phyloP scores from a whole-genome alignment of 1,140 invertebrate genomes.

The Heliconius hermathena region DNA sequence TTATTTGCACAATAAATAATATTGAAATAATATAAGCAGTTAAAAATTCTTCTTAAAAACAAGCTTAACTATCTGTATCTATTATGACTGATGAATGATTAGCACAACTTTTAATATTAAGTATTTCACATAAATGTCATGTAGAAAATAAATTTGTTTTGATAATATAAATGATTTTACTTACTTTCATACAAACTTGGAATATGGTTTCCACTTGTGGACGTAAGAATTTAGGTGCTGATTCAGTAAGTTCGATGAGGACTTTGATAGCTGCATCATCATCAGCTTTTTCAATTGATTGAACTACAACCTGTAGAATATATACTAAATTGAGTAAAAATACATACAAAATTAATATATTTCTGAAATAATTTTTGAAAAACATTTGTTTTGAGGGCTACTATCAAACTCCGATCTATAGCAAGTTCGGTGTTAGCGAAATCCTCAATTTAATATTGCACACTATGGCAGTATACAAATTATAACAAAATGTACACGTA shows the following conservation, averaged over 20 bases:
- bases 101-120: too few relatives aligned
- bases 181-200: conserved; percentile 94
- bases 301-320: conserved; percentile 85
- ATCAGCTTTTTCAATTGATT: conserved; percentile 91
- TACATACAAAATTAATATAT: background rate
- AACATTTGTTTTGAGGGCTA: conserved; percentile 59
- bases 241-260: conserved; percentile 96
- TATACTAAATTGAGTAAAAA: conserved; percentile 1
- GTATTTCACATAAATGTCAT: too few relatives aligned
- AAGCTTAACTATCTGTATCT: background rate
- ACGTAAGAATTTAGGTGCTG: conserved; percentile 95
- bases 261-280: conserved; percentile 96
- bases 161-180: background rate
- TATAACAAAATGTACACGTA: conserved; percentile 55
- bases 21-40: background rate
- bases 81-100: too few relatives aligned
- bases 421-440: conserved; percentile 68
- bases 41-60: background rate
- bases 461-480: conserved; percentile 58
- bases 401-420: conserved; percentile 71
- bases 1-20: background rate
- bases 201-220: conserved; percentile 94
- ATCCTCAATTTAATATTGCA: conserved; percentile 61
- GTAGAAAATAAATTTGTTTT: background rate
- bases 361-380: too few relatives aligned